Evolutionary conservation across 1,140 invertebrate genomes (phyloP).

Genomic region (Drosophila bifasciata): DNA sequence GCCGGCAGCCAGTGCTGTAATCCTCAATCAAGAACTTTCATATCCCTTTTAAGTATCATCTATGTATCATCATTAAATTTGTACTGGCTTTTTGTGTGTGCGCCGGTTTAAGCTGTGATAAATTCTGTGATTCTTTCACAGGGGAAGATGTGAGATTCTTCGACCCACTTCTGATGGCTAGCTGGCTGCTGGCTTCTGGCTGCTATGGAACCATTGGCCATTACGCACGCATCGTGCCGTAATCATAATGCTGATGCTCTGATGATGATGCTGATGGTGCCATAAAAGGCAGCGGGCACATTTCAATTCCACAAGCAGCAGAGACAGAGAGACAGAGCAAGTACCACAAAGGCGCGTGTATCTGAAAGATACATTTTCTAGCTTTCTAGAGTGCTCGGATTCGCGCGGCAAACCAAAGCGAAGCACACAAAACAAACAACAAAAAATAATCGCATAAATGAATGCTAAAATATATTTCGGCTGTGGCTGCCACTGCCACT

Average conservation of each 20-base stretch:
- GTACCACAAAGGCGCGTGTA: constrained; percentile 69
- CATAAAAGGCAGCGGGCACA: constrained; percentile 68
- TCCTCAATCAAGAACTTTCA: not conserved
- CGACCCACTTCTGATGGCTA: constrained; percentile 24
- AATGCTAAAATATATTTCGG: constrained; percentile 77
- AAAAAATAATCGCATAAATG: constrained; percentile 67
- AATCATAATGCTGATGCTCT: constrained; percentile 39
- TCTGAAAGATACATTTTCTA: constrained; percentile 70
- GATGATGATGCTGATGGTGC: constrained; percentile 60
- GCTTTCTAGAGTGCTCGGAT: constrained; percentile 62
- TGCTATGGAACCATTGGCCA: constrained; percentile 14
- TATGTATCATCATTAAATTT: constrained; percentile 50
- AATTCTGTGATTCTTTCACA: constrained; percentile 45
- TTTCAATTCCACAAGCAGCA: constrained; percentile 63
- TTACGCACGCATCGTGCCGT: constrained; percentile 56
- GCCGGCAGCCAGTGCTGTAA: not conserved
- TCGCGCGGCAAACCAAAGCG: constrained; percentile 66
- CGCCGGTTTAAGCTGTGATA: constrained; percentile 45
- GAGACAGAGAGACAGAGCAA: constrained; percentile 19
- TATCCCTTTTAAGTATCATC: constrained; percentile 19
- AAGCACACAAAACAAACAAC: constrained; percentile 21
- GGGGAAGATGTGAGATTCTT: constrained; percentile 35
- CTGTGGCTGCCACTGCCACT: not conserved
- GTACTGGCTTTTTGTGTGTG: constrained; percentile 25
- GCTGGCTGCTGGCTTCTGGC: constrained; percentile 5